Percentiles rank a stretch among this genome's conserved stretches.
Evolutionary conservation across 2,888 invertebrate species (phyloP).

Genomic region (Caenorhabditis auriculariae): DNA sequence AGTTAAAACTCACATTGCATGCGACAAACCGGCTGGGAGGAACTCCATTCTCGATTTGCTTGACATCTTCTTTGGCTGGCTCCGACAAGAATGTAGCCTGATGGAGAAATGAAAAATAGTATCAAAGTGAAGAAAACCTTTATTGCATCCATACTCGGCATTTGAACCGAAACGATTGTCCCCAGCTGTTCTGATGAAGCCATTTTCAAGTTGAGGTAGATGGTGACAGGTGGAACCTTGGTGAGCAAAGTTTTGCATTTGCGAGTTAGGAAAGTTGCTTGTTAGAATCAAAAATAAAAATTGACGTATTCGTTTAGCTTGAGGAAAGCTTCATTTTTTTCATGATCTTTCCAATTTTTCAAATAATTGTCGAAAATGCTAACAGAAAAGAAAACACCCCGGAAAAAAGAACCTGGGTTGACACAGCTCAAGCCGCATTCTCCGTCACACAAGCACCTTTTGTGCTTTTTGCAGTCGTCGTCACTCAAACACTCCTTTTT

Average conservation of each 20-base stretch:
- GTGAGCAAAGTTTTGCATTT: too few relatives aligned
- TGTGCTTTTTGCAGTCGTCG: conserved; percentile 85
- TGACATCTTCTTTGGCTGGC: conserved; percentile 65
- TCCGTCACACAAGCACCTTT: conserved; percentile 91
- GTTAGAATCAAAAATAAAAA: too few relatives aligned
- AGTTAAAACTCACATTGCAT: conserved; percentile 41
- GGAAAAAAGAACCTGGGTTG: conserved; percentile 92
- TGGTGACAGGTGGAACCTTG: conserved; percentile 64
- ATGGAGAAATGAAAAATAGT: too few relatives aligned
- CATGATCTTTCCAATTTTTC: too few relatives aligned
- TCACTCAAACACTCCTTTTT: conserved; percentile 77
- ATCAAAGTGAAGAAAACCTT: too few relatives aligned
- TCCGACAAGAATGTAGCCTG: conserved; percentile 66
- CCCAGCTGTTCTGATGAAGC: conserved; percentile 62
- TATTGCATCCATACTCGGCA: conserved; percentile 65
- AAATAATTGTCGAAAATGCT: too few relatives aligned
- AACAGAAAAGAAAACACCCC: too few relatives aligned
- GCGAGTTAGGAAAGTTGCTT: too few relatives aligned
- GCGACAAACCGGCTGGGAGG: conserved; percentile 64
- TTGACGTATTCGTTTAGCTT: too few relatives aligned
- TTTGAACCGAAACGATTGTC: conserved; percentile 61
- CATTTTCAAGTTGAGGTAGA: conserved; percentile 61
- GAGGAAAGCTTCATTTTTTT: too few relatives aligned
- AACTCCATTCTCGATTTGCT: conserved; percentile 67
- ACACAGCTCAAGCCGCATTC: conserved; percentile 93